A percentile compares a stretch with the other conserved stretches of the same genome.
Conservation (phyloP, 2,888 invertebrate species). For the Synanthedon tipuliformis region DNA sequence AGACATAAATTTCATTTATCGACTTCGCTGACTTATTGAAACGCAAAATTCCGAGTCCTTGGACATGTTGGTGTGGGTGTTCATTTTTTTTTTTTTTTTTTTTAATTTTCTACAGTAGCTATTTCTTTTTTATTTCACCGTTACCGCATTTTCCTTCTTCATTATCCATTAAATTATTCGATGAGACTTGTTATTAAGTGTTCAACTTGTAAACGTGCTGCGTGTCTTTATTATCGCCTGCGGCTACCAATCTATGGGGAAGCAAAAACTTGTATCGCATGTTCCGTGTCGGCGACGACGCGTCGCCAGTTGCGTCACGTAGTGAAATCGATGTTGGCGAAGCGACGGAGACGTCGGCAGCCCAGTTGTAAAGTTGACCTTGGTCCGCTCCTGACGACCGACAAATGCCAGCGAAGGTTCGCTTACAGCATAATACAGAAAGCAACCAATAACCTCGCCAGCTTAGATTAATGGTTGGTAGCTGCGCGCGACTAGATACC, state of each 20-base stretch:
- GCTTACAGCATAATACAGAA: too few relatives aligned
- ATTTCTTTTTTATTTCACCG: too few relatives aligned
- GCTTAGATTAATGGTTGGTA: too few relatives aligned
- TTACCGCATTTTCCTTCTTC: too few relatives aligned
- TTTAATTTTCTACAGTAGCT: too few relatives aligned
- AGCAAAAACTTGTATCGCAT: constrained; percentile 37
- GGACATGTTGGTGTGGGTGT: too few relatives aligned
- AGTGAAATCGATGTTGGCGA: constrained; percentile 59
- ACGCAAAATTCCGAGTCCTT: too few relatives aligned
- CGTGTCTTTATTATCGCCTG: constrained; percentile 13
- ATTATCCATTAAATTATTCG: too few relatives aligned
- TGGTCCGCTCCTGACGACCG: constrained; percentile 18
- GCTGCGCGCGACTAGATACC: too few relatives aligned
- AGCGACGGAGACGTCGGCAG: constrained; percentile 14
- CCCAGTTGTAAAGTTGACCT: constrained; percentile 62
- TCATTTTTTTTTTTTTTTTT: too few relatives aligned
- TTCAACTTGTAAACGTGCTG: neutral
- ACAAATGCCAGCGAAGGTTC: constrained; percentile 1
- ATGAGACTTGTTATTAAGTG: neutral
- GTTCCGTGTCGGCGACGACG: constrained; percentile 24
- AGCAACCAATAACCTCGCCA: too few relatives aligned
- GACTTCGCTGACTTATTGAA: neutral
- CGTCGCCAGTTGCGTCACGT: constrained; percentile 42
- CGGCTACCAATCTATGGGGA: constrained; percentile 15
- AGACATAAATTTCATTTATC: neutral